Base-by-base conservation (phyloP, 1,140 invertebrate species). In the Cherax quadricarinatus region DNA sequence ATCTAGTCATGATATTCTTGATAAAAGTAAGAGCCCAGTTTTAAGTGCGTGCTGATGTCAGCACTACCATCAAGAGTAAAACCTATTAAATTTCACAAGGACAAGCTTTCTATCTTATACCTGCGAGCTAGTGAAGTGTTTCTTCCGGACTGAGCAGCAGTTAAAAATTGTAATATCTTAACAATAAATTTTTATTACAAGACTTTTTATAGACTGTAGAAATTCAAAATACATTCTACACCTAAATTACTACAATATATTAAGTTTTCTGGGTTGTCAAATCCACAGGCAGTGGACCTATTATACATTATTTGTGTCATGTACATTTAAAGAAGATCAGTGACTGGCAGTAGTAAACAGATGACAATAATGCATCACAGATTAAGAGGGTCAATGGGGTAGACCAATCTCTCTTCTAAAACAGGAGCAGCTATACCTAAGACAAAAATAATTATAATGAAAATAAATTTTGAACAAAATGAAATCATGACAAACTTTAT, bases 301-400 rank as follows among this genome's bases (percentile, higher is more conserved):
- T 30, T 7, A 75, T 12, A 75, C 30, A 41, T 41, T 75, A 75
- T 75, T 21, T 30, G 24, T 75, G 70, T 75, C 70, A 75, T 75
- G 70, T 75, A 75, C 24, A 75, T 30, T 30, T 75, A 75, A 5
- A 75, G 70, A 75, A 9, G n/a, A 75, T 75, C 21, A 75, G 70
- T 30, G 24, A 66, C 62, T 85, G 83, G 81, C 84, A 79, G 75
- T 79, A 73, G 62, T 66, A 51, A 49, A 78, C 10, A 75, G 86
- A 24, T 86, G 84, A 86, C 84, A 75, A 51, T 49, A 57, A 81
- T 73, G 21, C 86, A 87, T 87, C 86, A 87, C 86, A 87, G 86
- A 41, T 87, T 75, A 78, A 87, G 86, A 87, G 86, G 84, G 86
- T 87, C 86, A 87, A 78, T 78, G 86, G 86, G 70, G 86, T 78